Evolutionary conservation across 1,140 invertebrate genomes (phyloP).

Genomic region (Cataglyphis hispanica): DNA sequence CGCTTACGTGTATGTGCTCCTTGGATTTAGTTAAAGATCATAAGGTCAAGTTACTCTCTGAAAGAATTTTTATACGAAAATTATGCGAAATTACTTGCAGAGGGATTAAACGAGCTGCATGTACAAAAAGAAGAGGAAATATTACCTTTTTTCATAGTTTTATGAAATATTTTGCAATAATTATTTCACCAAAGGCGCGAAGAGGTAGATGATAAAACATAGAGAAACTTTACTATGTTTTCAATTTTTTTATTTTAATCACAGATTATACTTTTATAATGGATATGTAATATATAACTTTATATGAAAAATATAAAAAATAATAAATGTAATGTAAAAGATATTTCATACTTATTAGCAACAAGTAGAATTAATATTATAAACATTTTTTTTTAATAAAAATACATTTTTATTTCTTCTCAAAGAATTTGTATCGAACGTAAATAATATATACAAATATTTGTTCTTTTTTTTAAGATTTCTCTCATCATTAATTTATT

Average conservation of each 20-base stretch:
- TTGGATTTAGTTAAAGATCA: background rate
- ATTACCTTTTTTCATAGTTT: background rate
- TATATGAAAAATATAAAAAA: background rate
- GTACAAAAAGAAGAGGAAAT: background rate
- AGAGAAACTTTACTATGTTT: background rate
- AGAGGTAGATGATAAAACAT: background rate
- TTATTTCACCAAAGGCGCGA: background rate
- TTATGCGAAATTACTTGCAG: conserved; percentile 30
- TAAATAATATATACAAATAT: conserved; percentile 9
- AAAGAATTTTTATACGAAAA: conserved; percentile 21
- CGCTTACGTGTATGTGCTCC: background rate
- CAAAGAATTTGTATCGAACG: background rate
- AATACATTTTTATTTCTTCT: background rate
- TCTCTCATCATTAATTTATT: background rate
- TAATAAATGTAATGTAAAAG: background rate
- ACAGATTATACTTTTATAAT: background rate
- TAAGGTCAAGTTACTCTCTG: conserved; percentile 5
- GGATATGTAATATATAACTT: background rate
- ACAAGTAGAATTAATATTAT: background rate
- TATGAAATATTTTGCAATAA: background rate
- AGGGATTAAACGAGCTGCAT: background rate
- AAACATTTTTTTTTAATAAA: background rate
- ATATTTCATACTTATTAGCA: background rate
- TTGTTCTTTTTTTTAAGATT: background rate
- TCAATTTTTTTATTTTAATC: background rate